phyloP scores from a whole-genome alignment of 2,888 invertebrate species.

The Cephalotes varians region DNA sequence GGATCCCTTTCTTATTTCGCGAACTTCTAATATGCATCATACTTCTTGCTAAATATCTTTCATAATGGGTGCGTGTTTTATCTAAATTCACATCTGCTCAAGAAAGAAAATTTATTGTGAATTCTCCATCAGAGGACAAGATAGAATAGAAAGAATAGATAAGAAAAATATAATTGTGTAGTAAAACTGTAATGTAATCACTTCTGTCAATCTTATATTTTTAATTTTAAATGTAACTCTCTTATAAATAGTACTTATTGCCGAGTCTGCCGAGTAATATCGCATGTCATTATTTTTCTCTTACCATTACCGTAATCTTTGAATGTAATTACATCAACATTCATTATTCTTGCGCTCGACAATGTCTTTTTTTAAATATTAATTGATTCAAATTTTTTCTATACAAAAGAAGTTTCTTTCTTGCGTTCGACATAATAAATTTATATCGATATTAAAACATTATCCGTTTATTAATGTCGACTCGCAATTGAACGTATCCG shows the following conservation, averaged over 20 bases:
- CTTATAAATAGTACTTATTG: constrained; percentile 26
- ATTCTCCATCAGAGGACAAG: background rate
- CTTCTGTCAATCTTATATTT: constrained; percentile 28
- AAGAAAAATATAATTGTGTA: background rate
- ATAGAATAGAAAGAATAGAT: too few relatives aligned
- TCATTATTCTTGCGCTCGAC: background rate
- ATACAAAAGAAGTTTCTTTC: background rate
- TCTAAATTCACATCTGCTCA: background rate
- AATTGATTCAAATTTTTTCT: background rate
- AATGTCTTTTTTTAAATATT: background rate
- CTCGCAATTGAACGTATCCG: background rate
- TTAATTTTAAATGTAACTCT: constrained; percentile 31
- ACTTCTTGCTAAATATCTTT: background rate
- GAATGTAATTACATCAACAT: background rate
- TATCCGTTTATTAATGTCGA: background rate
- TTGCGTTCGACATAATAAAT: background rate
- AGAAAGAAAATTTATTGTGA: background rate
- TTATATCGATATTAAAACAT: background rate
- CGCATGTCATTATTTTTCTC: background rate
- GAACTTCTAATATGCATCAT: background rate
- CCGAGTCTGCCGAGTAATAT: background rate
- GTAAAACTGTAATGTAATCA: background rate
- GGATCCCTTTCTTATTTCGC: constrained; percentile 26
- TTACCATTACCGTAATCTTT: constrained; percentile 14
- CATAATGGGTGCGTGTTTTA: background rate